Evolutionary conservation across 2,888 invertebrate species (phyloP), one percentile per base, ranked within the genome.

Genomic region (Chydorus sphaericus): DNA sequence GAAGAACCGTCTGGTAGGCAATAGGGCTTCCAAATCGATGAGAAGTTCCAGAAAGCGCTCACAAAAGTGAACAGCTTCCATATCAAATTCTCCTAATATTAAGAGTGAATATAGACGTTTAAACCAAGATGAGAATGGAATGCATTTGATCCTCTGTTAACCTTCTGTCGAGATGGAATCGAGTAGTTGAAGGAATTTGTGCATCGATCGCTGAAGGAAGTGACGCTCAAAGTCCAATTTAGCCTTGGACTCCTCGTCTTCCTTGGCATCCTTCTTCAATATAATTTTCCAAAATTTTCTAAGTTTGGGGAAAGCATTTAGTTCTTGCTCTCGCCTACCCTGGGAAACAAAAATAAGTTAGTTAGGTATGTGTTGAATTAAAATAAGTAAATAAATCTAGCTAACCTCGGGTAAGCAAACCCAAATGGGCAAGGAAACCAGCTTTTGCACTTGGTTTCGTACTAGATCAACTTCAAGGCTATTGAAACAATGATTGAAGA

Each of bases 391-490:
- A 2, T 8, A 7, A n/a, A 31, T 44, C 1, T 10, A 16, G 65
- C 74, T 67, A 68, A 83, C 83, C 77, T 72, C 83, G 64, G 92
- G 85, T 53, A 97, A 72, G 59, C 88, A 87, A 51, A 80, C 75
- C 96, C 97, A 97, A 79, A 93, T 92, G 11, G 91, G 84, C 11
- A 98, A 73, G 0, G 93, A 93, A 0, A 94, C 89, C 5, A 97
- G 75, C 57, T 85, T 77, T 69, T 90, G 90, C 10, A 90, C 87
- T 71, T 94, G 91, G 63, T 91, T 87, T 38, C 97, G 75, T 57
- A 98, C 90, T 44, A 98, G 71, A 63, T 85, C 85, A 55, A 94
- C 86, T 74, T 98, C 97, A 84, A 98, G 86, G 63, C 94, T 94
- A 66, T 94, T 94, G 66, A 97, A 96, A 67, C 93, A 91, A 68